A percentile compares a stretch with the other conserved stretches of the same genome.
Evolutionary conservation across 2,113 vertebrate species (phyloP).

Genomic region (Steatornis caripensis): DNA sequence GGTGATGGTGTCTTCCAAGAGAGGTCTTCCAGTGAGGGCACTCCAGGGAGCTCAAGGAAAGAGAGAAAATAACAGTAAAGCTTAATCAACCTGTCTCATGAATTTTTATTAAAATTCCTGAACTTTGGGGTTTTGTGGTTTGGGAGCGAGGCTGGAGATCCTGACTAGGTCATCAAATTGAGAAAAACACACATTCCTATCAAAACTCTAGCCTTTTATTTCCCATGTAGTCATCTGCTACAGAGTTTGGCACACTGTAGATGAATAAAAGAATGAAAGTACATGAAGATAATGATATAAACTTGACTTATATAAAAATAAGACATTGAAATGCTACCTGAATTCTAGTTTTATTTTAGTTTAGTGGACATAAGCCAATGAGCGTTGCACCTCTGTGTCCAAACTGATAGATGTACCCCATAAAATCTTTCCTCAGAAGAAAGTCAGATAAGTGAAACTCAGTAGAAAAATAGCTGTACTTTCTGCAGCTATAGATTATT

Average conservation of each 20-base stretch:
- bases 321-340: background rate
- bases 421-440: constrained; percentile 49
- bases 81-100: background rate
- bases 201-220: background rate
- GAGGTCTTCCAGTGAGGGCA: background rate
- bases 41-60: background rate
- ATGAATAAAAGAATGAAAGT: background rate
- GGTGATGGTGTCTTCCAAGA: background rate
- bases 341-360: background rate
- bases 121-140: background rate
- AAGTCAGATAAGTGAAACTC: constrained; percentile 55
- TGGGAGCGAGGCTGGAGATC: background rate
- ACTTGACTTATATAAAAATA: constrained; percentile 10
- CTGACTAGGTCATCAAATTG: background rate
- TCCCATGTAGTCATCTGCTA: background rate
- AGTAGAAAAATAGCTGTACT: constrained; percentile 51
- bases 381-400: constrained; percentile 29
- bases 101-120: background rate
- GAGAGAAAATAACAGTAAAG: background rate
- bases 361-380: background rate
- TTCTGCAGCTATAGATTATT: constrained; percentile 57
- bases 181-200: background rate
- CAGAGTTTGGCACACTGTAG: background rate
- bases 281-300: background rate
- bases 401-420: constrained; percentile 44